A percentile compares a stretch with the other conserved stretches of the same genome.
Evolutionary conservation across 2,888 invertebrate species (phyloP).

Genomic region (Chrysolina haemoptera): DNA sequence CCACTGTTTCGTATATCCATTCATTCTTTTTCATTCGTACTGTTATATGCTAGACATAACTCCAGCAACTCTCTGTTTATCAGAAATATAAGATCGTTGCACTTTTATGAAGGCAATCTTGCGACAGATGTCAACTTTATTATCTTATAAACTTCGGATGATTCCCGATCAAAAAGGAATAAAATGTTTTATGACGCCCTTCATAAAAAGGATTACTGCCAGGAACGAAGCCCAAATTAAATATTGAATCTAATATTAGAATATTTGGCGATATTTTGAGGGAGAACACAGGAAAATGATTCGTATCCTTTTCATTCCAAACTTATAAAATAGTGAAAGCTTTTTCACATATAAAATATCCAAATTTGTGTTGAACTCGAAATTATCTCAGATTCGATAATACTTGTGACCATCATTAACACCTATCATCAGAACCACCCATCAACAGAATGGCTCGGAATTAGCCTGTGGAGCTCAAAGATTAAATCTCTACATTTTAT

Average conservation of each 20-base stretch:
- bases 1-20: not conserved
- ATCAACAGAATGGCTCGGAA: too few relatives aligned
- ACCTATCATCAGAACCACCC: too few relatives aligned
- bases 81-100: constrained; percentile 49
- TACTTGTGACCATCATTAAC: too few relatives aligned
- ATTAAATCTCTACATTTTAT: too few relatives aligned
- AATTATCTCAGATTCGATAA: too few relatives aligned
- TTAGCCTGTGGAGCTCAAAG: too few relatives aligned
- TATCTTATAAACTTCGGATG: constrained; percentile 57
- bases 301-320: too few relatives aligned
- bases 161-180: constrained; percentile 57
- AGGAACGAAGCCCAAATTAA: constrained; percentile 14
- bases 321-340: not conserved
- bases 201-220: constrained; percentile 38
- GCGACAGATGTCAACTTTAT: constrained; percentile 60
- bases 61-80: constrained; percentile 2
- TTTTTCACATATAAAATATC: not conserved
- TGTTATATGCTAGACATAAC: not conserved
- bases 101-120: constrained; percentile 56
- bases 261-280: not conserved
- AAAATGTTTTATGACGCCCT: constrained; percentile 52
- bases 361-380: too few relatives aligned
- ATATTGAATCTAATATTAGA: constrained; percentile 31
- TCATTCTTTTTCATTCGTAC: not conserved
- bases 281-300: not conserved